These are phyloP conservation scores for Poeciliopsis occidentalis DNA, from an alignment of 2,113 vertebrate genomes.

Conservation along the genomic window DNA sequence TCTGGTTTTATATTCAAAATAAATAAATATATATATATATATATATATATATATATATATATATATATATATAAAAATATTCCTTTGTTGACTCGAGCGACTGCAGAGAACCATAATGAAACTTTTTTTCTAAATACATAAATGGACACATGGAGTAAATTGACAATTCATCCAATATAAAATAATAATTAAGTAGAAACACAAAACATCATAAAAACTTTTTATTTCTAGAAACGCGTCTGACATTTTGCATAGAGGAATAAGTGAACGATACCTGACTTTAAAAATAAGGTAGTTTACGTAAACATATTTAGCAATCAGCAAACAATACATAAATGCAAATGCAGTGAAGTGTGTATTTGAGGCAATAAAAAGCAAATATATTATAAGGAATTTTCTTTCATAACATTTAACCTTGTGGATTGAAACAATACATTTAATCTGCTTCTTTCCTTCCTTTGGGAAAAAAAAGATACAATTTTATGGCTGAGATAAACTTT, in stretches of 20 bases:
- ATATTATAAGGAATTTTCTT: constrained; percentile 68
- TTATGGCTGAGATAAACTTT: background rate
- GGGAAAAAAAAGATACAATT: constrained; percentile 10
- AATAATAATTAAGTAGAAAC: background rate
- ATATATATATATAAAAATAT: background rate
- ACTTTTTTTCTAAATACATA: too few relatives aligned
- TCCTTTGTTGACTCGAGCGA: too few relatives aligned
- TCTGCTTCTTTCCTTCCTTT: constrained; percentile 46
- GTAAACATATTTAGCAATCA: constrained; percentile 50
- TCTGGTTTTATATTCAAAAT: background rate
- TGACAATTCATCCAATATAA: too few relatives aligned
- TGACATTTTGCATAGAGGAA: constrained; percentile 57
- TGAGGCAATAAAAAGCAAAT: constrained; percentile 73
- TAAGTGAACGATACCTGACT: constrained; percentile 59
- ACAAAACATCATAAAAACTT: constrained; percentile 28
- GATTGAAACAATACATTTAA: constrained; percentile 41
- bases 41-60: too few relatives aligned
- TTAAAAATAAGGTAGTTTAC: constrained; percentile 38
- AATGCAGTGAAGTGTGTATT: constrained; percentile 60
- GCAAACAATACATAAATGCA: constrained; percentile 57
- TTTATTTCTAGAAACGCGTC: constrained; percentile 62
- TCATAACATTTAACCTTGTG: constrained; percentile 36
- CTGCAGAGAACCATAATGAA: too few relatives aligned
- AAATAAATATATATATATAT: background rate
- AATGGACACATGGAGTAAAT: too few relatives aligned